These are phyloP conservation scores for Pammene fasciana DNA, from an alignment of 2,888 invertebrate species.

Conservation along the genomic window DNA sequence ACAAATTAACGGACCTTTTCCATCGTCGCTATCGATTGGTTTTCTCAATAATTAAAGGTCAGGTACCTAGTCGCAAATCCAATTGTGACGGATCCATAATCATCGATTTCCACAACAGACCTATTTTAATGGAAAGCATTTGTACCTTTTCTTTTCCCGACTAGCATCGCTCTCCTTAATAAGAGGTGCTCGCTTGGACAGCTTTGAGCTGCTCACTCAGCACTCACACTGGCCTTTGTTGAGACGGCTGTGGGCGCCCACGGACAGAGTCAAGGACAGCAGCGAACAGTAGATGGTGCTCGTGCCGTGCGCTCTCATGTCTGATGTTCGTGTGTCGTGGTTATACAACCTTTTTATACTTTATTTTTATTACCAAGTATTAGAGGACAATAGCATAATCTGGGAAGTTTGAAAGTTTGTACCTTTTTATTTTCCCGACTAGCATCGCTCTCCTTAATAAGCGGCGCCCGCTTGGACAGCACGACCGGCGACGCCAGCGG, in stretches of 20 bases:
- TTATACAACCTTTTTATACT: too few species aligned
- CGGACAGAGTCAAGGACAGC: slow-evolving; percentile 71
- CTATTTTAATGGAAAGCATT: too few species aligned
- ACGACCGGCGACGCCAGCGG: slow-evolving; percentile 76
- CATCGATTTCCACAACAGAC: too few species aligned
- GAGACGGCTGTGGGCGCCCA: slow-evolving; percentile 65
- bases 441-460: slow-evolving; percentile 61
- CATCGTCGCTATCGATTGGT: too few species aligned
- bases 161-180: slow-evolving; percentile 63
- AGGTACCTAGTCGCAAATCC: too few species aligned
- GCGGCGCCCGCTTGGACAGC: slow-evolving; percentile 61
- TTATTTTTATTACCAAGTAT: too few species aligned
- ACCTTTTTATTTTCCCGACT: slow-evolving; percentile 67
- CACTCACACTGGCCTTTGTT: slow-evolving; percentile 69
- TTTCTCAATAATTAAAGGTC: too few species aligned
- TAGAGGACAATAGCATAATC: too few species aligned
- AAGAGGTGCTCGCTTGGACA: slow-evolving; percentile 62
- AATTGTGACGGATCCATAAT: too few species aligned
- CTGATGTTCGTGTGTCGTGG: too few species aligned
- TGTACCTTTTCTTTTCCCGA: slow-evolving; percentile 64
- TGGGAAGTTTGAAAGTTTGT: too few species aligned
- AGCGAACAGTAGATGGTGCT: slow-evolving; percentile 70
- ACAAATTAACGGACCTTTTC: too few species aligned
- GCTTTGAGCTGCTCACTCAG: slow-evolving; percentile 73
- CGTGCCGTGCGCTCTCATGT: slow-evolving; percentile 60